Evolutionary conservation across 2,113 vertebrate species (phyloP).

Genomic region (Oreotrochilus melanogaster): DNA sequence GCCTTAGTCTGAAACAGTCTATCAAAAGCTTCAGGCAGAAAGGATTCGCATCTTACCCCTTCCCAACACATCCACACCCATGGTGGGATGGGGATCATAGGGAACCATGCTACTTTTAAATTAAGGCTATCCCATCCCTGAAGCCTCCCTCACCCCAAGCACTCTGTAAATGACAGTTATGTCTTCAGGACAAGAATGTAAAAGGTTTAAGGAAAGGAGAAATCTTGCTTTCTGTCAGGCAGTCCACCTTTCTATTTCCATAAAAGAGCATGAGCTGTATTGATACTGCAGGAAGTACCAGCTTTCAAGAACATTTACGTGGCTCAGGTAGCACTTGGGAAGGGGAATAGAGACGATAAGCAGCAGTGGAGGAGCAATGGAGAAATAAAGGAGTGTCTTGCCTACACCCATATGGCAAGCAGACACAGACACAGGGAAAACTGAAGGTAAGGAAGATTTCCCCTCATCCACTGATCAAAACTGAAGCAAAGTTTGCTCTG

Average conservation of each 20-base stretch:
- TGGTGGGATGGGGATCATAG: rapidly evolving
- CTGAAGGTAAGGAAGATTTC: not conserved
- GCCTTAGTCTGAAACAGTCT: not conserved
- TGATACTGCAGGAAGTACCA: not conserved
- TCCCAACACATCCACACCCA: not conserved
- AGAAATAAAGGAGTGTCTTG: not conserved
- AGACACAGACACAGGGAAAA: not conserved
- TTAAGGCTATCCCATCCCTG: not conserved
- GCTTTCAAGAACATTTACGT: not conserved
- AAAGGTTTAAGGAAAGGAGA: not conserved
- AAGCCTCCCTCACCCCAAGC: not conserved
- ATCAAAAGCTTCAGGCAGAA: not conserved
- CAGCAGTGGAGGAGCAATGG: not conserved
- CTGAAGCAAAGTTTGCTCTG: not conserved
- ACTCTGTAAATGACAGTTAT: not conserved
- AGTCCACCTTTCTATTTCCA: not conserved
- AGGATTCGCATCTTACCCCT: not conserved
- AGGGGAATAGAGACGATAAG: not conserved
- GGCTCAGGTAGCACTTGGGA: no score
- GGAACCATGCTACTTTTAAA: not conserved
- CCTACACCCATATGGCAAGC: not conserved
- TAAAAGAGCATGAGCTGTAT: not conserved
- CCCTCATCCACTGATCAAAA: not conserved
- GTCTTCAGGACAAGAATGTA: not conserved
- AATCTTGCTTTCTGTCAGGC: not conserved